Evolutionary conservation across 2,888 invertebrate genomes (phyloP).

Genomic region (Geotrupes spiniger): DNA sequence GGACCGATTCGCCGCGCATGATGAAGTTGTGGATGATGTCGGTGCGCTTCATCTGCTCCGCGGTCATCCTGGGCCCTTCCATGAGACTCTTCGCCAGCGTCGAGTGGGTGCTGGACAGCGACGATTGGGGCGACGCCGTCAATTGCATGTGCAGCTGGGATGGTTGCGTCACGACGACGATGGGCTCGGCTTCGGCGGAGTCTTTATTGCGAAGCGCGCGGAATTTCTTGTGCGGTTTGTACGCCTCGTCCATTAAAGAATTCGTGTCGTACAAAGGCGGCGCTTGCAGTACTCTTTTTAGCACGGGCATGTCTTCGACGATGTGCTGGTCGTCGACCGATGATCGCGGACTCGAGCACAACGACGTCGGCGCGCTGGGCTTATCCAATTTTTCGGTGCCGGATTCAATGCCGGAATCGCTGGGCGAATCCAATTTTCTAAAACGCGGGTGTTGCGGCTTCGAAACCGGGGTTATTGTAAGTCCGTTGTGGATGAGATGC

Average conservation of each 20-base stretch:
- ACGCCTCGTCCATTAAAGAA: slow-evolving; percentile 90
- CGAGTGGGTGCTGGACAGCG: slow-evolving; percentile 82
- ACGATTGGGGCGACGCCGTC: slow-evolving; percentile 48
- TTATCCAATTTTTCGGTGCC: slow-evolving; percentile 86
- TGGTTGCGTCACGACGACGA: slow-evolving; percentile 48
- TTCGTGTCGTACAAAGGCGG: slow-evolving; percentile 89
- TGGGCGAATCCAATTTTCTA: slow-evolving; percentile 86
- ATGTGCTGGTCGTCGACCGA: slow-evolving; percentile 77
- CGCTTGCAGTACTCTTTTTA: slow-evolving; percentile 88
- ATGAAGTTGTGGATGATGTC: slow-evolving; percentile 92
- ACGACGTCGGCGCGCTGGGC: slow-evolving; percentile 64
- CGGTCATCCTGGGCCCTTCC: slow-evolving; percentile 92
- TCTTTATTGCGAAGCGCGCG: slow-evolving; percentile 77
- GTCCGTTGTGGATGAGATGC: slow-evolving; percentile 69
- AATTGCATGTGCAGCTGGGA: slow-evolving; percentile 36
- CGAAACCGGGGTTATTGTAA: slow-evolving; percentile 69
- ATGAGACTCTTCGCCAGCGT: slow-evolving; percentile 86
- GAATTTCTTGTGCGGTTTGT: slow-evolving; percentile 95
- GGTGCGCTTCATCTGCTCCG: slow-evolving; percentile 87
- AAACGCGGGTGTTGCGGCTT: slow-evolving; percentile 56
- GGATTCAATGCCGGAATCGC: slow-evolving; percentile 91
- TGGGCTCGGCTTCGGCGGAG: slow-evolving; percentile 74
- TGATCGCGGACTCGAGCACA: slow-evolving; percentile 84
- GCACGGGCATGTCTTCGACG: slow-evolving; percentile 88
- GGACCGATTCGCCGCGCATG: slow-evolving; percentile 67